Conservation (phyloP, 2,113 vertebrate species). For the Triplophysa tibetana region DNA sequence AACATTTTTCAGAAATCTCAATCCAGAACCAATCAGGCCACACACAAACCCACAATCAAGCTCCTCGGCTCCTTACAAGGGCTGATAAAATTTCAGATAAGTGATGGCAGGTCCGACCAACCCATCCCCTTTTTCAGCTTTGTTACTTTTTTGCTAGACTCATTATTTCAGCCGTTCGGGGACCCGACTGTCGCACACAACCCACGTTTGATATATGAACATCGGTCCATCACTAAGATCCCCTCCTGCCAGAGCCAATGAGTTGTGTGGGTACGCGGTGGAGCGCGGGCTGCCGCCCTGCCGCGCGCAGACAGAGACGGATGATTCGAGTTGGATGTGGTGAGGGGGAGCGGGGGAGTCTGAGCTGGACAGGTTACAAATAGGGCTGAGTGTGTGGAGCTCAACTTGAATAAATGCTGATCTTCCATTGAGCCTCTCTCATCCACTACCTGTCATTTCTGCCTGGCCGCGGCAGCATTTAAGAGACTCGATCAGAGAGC, state of each 20-base stretch:
- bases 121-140: constrained; percentile 73
- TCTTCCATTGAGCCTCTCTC: constrained; percentile 68
- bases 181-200: constrained; percentile 71
- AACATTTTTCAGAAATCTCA: constrained; percentile 31
- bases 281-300: constrained; percentile 58
- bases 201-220: constrained; percentile 76
- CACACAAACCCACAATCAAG: constrained; percentile 21
- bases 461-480: constrained; percentile 53
- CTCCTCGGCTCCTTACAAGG: neutral
- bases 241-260: constrained; percentile 70
- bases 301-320: constrained; percentile 74
- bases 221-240: constrained; percentile 75
- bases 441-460: constrained; percentile 72
- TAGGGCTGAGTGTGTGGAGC: constrained; percentile 72
- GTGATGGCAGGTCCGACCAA: constrained; percentile 48
- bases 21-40: constrained; percentile 36
- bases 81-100: constrained; percentile 43
- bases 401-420: constrained; percentile 74
- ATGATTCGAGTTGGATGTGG: constrained; percentile 68
- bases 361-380: constrained; percentile 79
- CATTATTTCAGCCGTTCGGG: constrained; percentile 76
- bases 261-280: constrained; percentile 59
- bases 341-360: constrained; percentile 72
- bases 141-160: constrained; percentile 74
- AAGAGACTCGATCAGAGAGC: constrained; percentile 28